Conservation (phyloP, 64 coral and sea anemone species). For the Trachythela sp. region DNA sequence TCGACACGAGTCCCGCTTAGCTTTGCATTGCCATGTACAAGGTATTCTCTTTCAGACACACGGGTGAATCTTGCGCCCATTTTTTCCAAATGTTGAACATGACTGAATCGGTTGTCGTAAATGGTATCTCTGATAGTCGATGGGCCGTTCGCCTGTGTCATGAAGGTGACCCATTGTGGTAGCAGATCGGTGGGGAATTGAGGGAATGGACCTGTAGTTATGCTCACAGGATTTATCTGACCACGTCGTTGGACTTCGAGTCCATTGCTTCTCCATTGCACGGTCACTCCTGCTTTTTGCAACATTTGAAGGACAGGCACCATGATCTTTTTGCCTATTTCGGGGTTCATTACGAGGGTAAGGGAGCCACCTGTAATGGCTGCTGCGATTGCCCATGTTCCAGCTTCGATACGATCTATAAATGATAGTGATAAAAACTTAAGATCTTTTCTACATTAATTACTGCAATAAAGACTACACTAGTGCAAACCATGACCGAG, state of each 20-base stretch:
- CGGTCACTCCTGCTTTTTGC: slow-evolving; percentile 26
- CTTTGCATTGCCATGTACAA: background rate
- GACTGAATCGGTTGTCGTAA: slow-evolving; percentile 63
- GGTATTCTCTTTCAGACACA: background rate
- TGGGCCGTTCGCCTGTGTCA: slow-evolving; percentile 23
- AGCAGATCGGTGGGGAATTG: slow-evolving; percentile 59
- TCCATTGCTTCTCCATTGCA: background rate
- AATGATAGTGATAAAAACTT: too few relatives aligned
- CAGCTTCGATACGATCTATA: background rate
- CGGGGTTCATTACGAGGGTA: background rate
- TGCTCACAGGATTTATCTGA: background rate
- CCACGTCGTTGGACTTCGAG: slow-evolving; percentile 2
- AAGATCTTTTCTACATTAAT: too few relatives aligned
- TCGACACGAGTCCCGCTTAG: slow-evolving; percentile 8
- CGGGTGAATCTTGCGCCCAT: slow-evolving; percentile 38
- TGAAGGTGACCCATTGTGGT: slow-evolving; percentile 49
- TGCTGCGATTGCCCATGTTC: background rate
- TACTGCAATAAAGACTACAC: too few relatives aligned
- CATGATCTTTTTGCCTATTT: background rate
- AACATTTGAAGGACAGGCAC: background rate
- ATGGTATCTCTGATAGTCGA: slow-evolving; percentile 38
- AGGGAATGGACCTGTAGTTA: slow-evolving; percentile 38
- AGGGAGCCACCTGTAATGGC: background rate
- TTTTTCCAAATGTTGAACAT: background rate
- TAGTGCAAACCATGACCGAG: too few relatives aligned